A percentile compares a stretch with the other conserved stretches of the same genome.
Evolutionary conservation across 2,797 vertebrate species (phyloP).

Genomic region (Petrocephalus schoutedeni): DNA sequence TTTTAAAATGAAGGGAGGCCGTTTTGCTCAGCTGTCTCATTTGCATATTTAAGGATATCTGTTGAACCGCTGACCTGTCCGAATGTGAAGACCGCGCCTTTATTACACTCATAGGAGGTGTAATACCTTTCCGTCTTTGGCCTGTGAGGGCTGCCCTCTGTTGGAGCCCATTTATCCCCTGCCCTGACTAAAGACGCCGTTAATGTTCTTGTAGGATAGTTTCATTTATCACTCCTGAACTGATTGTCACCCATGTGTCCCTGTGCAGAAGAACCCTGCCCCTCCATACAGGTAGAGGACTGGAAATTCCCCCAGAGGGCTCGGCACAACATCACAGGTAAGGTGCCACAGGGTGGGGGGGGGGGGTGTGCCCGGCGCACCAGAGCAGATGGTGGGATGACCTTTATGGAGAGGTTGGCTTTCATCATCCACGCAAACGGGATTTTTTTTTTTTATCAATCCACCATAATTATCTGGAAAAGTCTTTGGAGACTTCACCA

Average conservation of each 20-base stretch:
- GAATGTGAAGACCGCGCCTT: background rate
- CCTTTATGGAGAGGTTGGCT: background rate
- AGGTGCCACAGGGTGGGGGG: constrained; percentile 13
- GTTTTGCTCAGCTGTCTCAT: background rate
- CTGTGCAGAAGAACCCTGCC: constrained; percentile 57
- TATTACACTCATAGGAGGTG: background rate
- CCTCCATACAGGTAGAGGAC: constrained; percentile 62
- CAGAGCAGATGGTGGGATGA: background rate
- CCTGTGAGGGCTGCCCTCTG: background rate
- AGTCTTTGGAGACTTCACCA: background rate
- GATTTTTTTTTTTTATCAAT: background rate
- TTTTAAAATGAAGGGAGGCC: background rate
- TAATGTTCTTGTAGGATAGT: background rate
- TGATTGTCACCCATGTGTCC: constrained; percentile 24
- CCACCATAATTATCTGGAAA: background rate
- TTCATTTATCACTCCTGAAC: background rate
- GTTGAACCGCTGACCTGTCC: background rate
- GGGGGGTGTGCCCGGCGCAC: background rate
- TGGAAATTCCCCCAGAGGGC: constrained; percentile 66
- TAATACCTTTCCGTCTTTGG: background rate
- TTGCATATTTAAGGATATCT: background rate
- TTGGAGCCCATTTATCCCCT: background rate
- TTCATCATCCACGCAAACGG: background rate
- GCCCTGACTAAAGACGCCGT: background rate
- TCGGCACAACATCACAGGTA: constrained; percentile 66